Percentiles rank a stretch among this genome's conserved stretches.
Evolutionary conservation across 2,113 vertebrate genomes (phyloP).

Genomic region (Platysteira castanea): DNA sequence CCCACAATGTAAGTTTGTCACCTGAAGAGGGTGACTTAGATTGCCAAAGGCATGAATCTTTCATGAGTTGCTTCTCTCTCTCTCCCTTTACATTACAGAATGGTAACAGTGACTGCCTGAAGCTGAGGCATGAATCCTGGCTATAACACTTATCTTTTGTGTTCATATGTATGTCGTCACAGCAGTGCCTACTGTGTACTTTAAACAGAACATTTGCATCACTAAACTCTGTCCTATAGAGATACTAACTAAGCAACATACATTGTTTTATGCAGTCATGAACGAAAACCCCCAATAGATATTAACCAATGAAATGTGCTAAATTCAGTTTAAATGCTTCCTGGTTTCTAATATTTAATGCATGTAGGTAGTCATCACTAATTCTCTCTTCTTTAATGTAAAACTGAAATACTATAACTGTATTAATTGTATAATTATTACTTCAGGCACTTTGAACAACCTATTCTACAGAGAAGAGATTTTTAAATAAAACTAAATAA

Average conservation of each 20-base stretch:
- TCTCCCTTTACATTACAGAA: not conserved
- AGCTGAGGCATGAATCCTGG: not conserved
- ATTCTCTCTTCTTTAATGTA: not conserved
- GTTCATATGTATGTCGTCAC: not conserved
- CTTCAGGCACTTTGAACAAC: not conserved
- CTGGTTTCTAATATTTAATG: not conserved
- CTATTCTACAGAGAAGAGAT: not conserved
- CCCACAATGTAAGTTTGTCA: not conserved
- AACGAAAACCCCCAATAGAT: not conserved
- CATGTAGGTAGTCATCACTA: not conserved
- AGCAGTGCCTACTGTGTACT: not conserved
- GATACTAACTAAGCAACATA: not conserved
- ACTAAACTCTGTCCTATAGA: not conserved
- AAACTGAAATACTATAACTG: not conserved
- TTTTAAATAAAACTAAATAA: slow-evolving; percentile 1
- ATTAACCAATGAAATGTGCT: not conserved
- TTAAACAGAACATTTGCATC: not conserved
- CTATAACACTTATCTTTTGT: not conserved
- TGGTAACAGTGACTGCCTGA: not conserved
- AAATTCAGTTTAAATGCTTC: not conserved
- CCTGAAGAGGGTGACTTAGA: not conserved
- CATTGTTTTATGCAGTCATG: not conserved
- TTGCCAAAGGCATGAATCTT: not conserved
- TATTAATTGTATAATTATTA: slow-evolving; percentile 1
- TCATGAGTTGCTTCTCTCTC: not conserved